Base-by-base conservation (phyloP, 2,888 invertebrate genomes). In the Pseudococcus jackbeardsleyi region DNA sequence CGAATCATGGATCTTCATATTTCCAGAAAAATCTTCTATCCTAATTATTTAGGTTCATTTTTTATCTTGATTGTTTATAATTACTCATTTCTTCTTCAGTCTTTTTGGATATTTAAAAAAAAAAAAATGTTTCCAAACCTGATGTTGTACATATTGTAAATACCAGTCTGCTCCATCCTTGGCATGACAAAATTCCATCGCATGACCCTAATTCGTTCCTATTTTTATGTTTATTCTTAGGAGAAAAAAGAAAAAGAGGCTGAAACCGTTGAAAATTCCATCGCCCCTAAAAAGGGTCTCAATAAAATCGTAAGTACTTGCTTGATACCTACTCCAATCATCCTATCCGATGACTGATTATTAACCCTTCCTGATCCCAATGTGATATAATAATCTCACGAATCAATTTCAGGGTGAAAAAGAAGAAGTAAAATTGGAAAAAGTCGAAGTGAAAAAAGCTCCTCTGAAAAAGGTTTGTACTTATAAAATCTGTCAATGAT, bases 381-480 rank as follows among this genome's bases (percentile, higher is more conserved):
- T 42, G 9, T 9, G 42, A 42, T 42, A 42, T 42, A 0, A 42
- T 42, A 42, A 42, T 42, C 42, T 1, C 19, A 19, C 72, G 33
- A 85, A 54, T 33, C 2, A 26, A 11, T 85, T 85, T 85, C 39
- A 85, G 85, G 85, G 59, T 15, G 59, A 85, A 59, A 85, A 85
- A 12, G 33, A 50, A 33, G 85, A 22, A 85, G 85, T 85, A n/a
- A 85, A 85, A 59, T 59, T 59, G n/a, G 59, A 59, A 39, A 59
- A 85, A 17, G n/a, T 85, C 17, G 59, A 85, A 54, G 22, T 19
- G 33, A 85, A 85, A 85, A 85, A 85, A 39, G 85, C 85, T 54
- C 39, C 85, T 59, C 5, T 59, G 39, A 85, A 85, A 85, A 85
- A 85, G 85, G 85, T 85, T 50, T 26, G 85, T 82, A 33, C 26